Percentiles rank a stretch among this genome's conserved stretches.
Evolutionary conservation across 1,140 invertebrate genomes (phyloP).

Genomic region (Lasaia peninsularis): DNA sequence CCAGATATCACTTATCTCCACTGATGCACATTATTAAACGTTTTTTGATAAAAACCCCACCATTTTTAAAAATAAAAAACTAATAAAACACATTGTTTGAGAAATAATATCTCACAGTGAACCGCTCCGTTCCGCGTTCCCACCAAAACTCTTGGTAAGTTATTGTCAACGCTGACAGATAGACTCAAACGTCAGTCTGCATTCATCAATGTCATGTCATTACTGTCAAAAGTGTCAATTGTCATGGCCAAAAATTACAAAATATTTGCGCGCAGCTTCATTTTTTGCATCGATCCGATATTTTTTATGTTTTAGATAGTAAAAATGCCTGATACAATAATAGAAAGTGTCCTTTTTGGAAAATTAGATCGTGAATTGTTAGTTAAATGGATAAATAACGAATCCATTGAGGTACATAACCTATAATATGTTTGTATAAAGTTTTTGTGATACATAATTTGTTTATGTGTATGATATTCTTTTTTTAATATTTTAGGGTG

Average conservation of each 20-base stretch:
- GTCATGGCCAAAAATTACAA: slow-evolving; percentile 28
- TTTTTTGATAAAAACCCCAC: too few relatives aligned
- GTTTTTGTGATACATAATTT: not conserved
- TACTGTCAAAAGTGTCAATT: slow-evolving; percentile 23
- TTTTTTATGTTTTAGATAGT: slow-evolving; percentile 32
- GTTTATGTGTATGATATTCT: slow-evolving; percentile 21
- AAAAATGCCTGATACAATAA: slow-evolving; percentile 62
- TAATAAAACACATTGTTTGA: too few relatives aligned
- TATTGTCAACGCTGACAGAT: too few relatives aligned
- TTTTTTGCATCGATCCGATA: slow-evolving; percentile 30
- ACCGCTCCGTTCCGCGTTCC: too few relatives aligned
- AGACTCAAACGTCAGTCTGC: too few relatives aligned
- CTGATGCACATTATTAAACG: too few relatives aligned
- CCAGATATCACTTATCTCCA: too few relatives aligned
- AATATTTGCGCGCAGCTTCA: slow-evolving; percentile 37
- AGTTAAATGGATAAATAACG: slow-evolving; percentile 56
- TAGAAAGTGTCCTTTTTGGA: slow-evolving; percentile 56
- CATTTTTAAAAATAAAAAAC: too few relatives aligned
- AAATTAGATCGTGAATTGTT: slow-evolving; percentile 49
- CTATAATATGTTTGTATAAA: slow-evolving; percentile 25
- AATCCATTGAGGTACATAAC: slow-evolving; percentile 61
- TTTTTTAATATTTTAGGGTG: slow-evolving; percentile 46
- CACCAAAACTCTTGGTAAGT: too few relatives aligned
- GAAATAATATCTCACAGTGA: too few relatives aligned
- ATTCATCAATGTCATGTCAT: too few relatives aligned